phyloP scores from a whole-genome alignment of 1,140 invertebrate species.

The Megalonaias nervosa region DNA sequence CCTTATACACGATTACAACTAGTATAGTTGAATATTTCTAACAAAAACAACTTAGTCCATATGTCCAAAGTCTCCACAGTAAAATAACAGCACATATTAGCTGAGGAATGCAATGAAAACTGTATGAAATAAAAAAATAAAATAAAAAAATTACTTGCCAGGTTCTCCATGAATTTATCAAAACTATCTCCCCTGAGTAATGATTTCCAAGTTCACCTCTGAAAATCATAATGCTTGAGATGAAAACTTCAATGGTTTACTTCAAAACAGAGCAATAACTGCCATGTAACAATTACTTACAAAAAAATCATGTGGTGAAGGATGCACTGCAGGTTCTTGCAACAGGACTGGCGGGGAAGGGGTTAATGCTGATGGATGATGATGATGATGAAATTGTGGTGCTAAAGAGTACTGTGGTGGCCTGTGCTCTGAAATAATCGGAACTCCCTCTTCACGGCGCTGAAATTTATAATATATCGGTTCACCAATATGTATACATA shows the following conservation, averaged over 20 bases:
- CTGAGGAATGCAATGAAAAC: not conserved
- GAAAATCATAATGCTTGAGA: too few relatives aligned
- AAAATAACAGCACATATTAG: too few relatives aligned
- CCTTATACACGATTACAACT: too few relatives aligned
- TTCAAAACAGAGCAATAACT: not conserved
- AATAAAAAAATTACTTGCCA: not conserved
- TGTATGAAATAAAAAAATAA: not conserved
- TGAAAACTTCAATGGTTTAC: not conserved
- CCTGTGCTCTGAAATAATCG: constrained; percentile 48
- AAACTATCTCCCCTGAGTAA: too few relatives aligned
- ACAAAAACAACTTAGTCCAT: too few relatives aligned
- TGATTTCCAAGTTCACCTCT: too few relatives aligned
- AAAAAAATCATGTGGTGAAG: constrained; percentile 66
- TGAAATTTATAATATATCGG: constrained; percentile 21
- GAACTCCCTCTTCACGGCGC: constrained; percentile 61
- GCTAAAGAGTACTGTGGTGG: constrained; percentile 41
- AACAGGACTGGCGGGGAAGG: constrained; percentile 63
- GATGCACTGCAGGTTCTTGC: constrained; percentile 67
- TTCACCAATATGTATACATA: not conserved
- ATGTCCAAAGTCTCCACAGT: too few relatives aligned
- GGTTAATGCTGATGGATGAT: constrained; percentile 43
- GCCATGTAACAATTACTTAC: constrained; percentile 44
- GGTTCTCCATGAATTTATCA: not conserved
- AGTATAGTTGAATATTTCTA: too few relatives aligned
- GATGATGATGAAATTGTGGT: constrained; percentile 33